A percentile compares a stretch with the other conserved stretches of the same genome.
phyloP scores from a whole-genome alignment of 2,113 vertebrate species.

The Toxostoma redivivum region DNA sequence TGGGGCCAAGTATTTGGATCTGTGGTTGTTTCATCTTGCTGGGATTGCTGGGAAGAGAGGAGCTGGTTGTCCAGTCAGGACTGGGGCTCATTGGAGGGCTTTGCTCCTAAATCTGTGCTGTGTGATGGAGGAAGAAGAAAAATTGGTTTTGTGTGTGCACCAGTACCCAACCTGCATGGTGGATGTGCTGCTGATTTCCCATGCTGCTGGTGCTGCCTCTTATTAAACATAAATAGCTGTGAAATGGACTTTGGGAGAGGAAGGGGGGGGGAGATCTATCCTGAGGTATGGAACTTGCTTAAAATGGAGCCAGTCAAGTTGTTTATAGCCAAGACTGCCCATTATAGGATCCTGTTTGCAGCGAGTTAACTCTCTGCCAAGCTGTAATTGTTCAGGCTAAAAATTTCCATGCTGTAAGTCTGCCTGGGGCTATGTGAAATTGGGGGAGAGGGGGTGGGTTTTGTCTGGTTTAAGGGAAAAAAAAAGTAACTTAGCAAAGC shows the following conservation, averaged over 20 bases:
- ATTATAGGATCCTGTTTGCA: slow-evolving; percentile 10
- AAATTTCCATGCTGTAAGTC: slow-evolving; percentile 29
- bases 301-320: neutral
- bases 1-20: neutral
- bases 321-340: slow-evolving; percentile 7
- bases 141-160: neutral
- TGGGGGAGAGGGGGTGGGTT: neutral
- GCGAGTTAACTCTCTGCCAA: slow-evolving; percentile 22
- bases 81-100: neutral
- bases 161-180: neutral
- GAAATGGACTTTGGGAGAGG: neutral
- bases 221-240: slow-evolving; percentile 35
- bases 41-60: neutral
- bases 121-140: neutral
- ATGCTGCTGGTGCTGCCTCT: slow-evolving; percentile 5
- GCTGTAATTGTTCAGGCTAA: slow-evolving; percentile 34
- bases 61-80: neutral
- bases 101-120: neutral
- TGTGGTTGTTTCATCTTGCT: neutral
- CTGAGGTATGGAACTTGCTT: neutral
- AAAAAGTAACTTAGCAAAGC: neutral
- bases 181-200: neutral
- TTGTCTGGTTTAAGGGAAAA: neutral
- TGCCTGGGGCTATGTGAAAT: slow-evolving; percentile 27
- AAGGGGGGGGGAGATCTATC: neutral